These are phyloP conservation scores for Silurus asotus DNA, from an alignment of 2,113 vertebrate genomes.

Conservation along the genomic window DNA sequence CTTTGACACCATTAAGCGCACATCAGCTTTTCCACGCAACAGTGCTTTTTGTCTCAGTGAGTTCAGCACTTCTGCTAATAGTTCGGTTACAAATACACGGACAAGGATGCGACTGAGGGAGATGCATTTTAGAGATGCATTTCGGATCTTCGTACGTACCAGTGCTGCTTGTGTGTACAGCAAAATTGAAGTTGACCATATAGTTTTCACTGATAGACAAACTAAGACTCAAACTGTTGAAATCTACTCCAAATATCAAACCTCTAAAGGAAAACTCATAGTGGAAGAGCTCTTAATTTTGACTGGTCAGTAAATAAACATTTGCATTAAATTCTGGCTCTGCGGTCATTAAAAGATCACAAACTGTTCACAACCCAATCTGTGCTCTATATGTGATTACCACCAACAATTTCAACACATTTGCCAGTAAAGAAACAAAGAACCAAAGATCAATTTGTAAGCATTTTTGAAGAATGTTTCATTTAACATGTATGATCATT, in stretches of 20 bases:
- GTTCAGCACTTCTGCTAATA: slow-evolving; percentile 29
- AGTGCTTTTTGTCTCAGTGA: neutral
- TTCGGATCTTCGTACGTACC: neutral
- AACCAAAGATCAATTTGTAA: neutral
- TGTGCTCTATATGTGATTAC: slow-evolving; percentile 1
- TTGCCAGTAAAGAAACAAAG: neutral
- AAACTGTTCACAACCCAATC: neutral
- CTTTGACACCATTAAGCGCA: slow-evolving; percentile 5
- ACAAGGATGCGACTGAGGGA: neutral
- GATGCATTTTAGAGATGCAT: neutral
- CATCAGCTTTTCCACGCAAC: slow-evolving; percentile 7
- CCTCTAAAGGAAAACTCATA: neutral
- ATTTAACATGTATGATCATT: neutral
- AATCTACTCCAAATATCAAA: slow-evolving; percentile 4
- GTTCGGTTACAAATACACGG: slow-evolving; percentile 9
- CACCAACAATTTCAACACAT: neutral
- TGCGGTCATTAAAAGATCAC: neutral
- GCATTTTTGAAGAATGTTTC: neutral
- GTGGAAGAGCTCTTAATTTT: neutral
- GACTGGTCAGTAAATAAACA: neutral
- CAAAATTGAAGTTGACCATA: neutral
- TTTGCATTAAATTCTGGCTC: neutral
- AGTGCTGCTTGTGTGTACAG: neutral
- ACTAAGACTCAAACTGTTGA: neutral
- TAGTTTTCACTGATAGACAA: neutral